phyloP scores from a whole-genome alignment of 2,113 vertebrate species.

The Thinocorus orbignyianus region DNA sequence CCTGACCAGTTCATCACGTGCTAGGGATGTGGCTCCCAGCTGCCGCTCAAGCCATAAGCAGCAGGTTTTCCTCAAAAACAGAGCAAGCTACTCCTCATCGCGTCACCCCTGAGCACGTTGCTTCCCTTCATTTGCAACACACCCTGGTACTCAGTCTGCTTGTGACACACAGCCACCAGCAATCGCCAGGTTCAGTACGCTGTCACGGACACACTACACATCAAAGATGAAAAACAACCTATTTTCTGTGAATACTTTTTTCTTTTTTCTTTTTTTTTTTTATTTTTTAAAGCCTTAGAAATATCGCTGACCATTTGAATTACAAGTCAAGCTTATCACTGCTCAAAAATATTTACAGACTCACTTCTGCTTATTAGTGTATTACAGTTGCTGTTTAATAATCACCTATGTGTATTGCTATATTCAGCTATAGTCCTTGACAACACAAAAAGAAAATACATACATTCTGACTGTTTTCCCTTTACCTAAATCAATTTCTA shows the following conservation, averaged over 20 bases:
- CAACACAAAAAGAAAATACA: neutral
- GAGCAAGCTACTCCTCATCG: neutral
- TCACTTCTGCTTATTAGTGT: neutral
- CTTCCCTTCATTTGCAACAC: neutral
- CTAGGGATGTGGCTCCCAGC: neutral
- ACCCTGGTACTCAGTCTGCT: neutral
- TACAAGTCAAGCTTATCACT: neutral
- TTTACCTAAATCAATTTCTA: neutral
- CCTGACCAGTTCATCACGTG: accelerated
- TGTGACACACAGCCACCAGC: neutral
- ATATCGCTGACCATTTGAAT: neutral
- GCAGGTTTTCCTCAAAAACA: neutral
- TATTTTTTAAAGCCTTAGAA: neutral
- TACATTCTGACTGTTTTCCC: neutral
- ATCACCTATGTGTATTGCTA: neutral
- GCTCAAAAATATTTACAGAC: neutral
- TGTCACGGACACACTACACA: neutral
- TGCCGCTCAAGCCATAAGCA: neutral
- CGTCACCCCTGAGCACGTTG: neutral
- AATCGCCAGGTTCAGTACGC: accelerated
- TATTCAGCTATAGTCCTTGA: neutral
- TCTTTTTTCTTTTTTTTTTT: too few species aligned
- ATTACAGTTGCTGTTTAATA: neutral
- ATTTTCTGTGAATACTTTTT: neutral
- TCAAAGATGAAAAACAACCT: neutral